These are phyloP conservation scores for Bimastos eiseni DNA, from an alignment of 2,888 invertebrate species.

Conservation along the genomic window DNA sequence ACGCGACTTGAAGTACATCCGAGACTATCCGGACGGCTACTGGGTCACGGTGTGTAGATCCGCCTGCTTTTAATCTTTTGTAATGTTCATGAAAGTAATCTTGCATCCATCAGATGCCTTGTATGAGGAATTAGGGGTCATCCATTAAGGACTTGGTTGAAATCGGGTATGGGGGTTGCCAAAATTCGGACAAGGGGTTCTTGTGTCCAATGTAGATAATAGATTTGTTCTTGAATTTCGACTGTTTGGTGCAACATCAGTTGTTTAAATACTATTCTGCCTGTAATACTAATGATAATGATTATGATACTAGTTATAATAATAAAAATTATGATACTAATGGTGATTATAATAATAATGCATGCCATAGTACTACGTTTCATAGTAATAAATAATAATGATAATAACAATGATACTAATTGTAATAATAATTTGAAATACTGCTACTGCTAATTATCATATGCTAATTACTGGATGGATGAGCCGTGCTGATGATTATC, in stretches of 20 bases:
- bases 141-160: neutral
- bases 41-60: constrained; percentile 81
- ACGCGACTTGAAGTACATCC: constrained; percentile 77
- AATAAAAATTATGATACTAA: neutral
- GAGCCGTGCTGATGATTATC: no score
- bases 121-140: neutral
- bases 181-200: no score
- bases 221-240: no score
- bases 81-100: neutral
- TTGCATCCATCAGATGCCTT: neutral
- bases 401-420: neutral
- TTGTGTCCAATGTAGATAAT: no score
- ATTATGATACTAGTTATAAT: neutral
- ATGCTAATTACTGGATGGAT: no score
- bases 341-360: neutral
- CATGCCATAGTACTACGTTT: no score
- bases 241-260: no score
- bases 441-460: neutral
- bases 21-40: constrained; percentile 73
- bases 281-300: neutral
- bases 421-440: neutral
- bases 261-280: no score
- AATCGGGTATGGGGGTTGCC: no score
- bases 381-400: no score
- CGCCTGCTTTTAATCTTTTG: neutral